These are phyloP conservation scores for Hippocampus comes DNA, from an alignment of 2,113 vertebrate genomes.

Conservation along the genomic window DNA sequence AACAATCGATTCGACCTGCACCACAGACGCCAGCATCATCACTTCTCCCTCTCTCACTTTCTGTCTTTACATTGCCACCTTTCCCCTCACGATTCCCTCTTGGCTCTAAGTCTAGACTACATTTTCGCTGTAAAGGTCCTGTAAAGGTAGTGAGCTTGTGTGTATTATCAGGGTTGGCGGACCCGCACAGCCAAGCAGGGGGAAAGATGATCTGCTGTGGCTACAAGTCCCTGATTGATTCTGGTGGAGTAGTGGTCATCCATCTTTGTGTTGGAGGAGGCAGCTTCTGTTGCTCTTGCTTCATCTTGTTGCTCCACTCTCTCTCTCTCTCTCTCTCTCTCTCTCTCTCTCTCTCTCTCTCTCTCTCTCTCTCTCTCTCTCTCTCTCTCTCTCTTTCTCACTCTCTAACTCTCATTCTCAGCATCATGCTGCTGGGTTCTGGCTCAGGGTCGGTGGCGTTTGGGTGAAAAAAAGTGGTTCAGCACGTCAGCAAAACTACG, in stretches of 20 bases:
- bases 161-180: conserved; percentile 15
- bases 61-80: conserved; percentile 15
- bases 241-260: conserved; percentile 50
- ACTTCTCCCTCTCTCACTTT: conserved; percentile 7
- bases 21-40: background rate
- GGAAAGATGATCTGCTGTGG: conserved; percentile 66
- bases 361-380: no score
- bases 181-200: conserved; percentile 20
- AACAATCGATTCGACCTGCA: conserved; percentile 67
- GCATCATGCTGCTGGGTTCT: conserved; percentile 17
- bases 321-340: background rate
- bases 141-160: conserved; percentile 15
- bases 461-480: no score
- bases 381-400: background rate
- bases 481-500: no score
- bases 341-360: conserved; percentile 4
- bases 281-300: conserved; percentile 25
- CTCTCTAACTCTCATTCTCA: conserved; percentile 16
- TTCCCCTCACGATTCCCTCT: conserved; percentile 16
- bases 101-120: background rate
- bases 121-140: conserved; percentile 18
- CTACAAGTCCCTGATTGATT: conserved; percentile 62
- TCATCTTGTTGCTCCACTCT: conserved; percentile 28
- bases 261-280: conserved; percentile 46
- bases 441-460: conserved; percentile 9